Base-by-base conservation (phyloP, 2,797 vertebrate species). In the Amblyraja radiata region DNA sequence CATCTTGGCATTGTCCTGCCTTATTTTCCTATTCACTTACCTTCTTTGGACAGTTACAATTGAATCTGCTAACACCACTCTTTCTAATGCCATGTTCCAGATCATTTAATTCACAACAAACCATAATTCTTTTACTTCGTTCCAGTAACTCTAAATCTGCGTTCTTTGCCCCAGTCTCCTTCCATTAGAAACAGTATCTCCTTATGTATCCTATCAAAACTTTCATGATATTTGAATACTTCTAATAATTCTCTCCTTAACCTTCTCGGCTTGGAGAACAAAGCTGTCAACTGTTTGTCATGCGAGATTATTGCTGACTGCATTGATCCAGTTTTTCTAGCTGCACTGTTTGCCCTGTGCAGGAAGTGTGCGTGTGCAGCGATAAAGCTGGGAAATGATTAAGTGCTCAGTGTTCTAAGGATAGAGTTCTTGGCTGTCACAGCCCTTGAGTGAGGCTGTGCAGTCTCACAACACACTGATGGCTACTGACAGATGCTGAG, bases 361-460 rank as follows among this genome's bases (percentile, higher is more conserved):
- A 21, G 63, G 84, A 88, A 68, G 84, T 18, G 61, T 68, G 84
- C 63, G 32, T 16, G 63, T 32, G 10, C 39, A 8, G 84, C 36
- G 84, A 88, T 88, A 88, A 36, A 88, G n/a, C 63, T 36, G 84
- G 84, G 63, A 88, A 36, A 68, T 36, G 63, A 88, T 88, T 88
- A 88, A 88, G 84, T 88, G 61, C 84, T 88, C 84, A 68, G 28
- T 88, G 84, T 88, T 68, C 63, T 36, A 88, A 88, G 84, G 84
- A 88, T 88, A 88, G 63, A 68, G 32, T 88, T 63, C n/a, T 88
- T 14, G 84, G 16, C 63, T 68, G 63, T 68, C n/a, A 23, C 63
- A n/a, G n/a, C 63, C 63, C 11, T 74, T 6, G 10, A 46, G 36
- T 91, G 68, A 36, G 39, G 11, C 68, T 74, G 90, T 92, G 71